Percentiles rank a stretch among this genome's conserved stretches.
phyloP scores from a whole-genome alignment of 2,797 vertebrate species.

The Avahi laniger region DNA sequence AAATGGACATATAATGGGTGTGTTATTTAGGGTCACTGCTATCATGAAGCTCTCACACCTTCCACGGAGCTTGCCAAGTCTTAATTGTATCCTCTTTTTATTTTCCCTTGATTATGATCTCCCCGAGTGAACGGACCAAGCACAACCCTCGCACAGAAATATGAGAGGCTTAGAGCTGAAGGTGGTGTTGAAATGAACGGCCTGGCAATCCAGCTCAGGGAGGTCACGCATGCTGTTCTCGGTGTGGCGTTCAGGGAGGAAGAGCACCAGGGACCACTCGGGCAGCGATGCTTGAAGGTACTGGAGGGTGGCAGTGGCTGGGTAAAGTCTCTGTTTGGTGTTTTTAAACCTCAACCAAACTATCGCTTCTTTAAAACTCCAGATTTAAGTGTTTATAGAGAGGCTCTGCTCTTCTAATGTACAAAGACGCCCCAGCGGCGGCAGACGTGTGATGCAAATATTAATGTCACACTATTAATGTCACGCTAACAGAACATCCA shows the following conservation, averaged over 20 bases:
- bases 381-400: background rate
- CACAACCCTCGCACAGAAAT: background rate
- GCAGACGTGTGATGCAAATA: background rate
- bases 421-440: background rate
- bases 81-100: background rate
- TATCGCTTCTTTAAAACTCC: background rate
- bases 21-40: too few species aligned
- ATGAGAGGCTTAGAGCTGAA: background rate
- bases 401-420: background rate
- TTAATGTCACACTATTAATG: background rate
- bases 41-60: background rate
- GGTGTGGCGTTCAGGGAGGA: background rate
- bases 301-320: background rate
- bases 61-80: background rate
- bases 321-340: background rate
- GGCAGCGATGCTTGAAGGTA: background rate
- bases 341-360: background rate
- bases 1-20: accelerated
- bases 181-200: background rate
- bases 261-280: background rate
- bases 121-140: background rate
- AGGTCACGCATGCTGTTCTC: background rate
- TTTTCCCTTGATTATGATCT: background rate
- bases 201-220: background rate
- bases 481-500: background rate